These are phyloP conservation scores for Dorcus parallelipipedus DNA, from an alignment of 2,888 invertebrate species.

Conservation along the genomic window DNA sequence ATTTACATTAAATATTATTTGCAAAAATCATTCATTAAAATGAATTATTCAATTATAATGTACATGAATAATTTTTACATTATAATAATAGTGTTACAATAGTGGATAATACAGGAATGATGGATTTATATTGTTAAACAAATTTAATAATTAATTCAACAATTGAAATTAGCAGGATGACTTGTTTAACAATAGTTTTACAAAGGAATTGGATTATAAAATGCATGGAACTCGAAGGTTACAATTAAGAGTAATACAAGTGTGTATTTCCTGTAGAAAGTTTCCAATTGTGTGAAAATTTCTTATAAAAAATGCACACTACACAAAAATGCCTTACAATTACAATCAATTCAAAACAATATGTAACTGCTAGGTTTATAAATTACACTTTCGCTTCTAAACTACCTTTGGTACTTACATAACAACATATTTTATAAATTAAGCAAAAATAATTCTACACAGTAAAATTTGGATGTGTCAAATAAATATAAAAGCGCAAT, in stretches of 20 bases:
- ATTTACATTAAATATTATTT: slow-evolving; percentile 5
- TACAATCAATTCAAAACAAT: background rate
- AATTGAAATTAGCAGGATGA: background rate
- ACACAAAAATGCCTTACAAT: slow-evolving; percentile 5
- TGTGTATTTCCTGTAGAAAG: slow-evolving; percentile 8
- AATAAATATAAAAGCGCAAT: background rate
- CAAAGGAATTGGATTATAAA: slow-evolving; percentile 1
- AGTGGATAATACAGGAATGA: slow-evolving; percentile 6
- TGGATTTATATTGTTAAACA: slow-evolving; percentile 7
- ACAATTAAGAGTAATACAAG: background rate
- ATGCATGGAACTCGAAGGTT: background rate
- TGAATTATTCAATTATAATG: background rate
- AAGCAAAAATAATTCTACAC: background rate
- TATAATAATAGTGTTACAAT: slow-evolving; percentile 13
- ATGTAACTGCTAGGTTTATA: too few relatives aligned
- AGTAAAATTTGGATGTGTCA: background rate
- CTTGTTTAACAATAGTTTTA: slow-evolving; percentile 12
- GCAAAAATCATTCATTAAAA: slow-evolving; percentile 13
- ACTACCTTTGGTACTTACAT: too few relatives aligned
- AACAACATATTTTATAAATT: background rate
- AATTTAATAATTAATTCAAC: background rate
- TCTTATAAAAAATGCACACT: slow-evolving; percentile 12
- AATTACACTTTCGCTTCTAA: too few relatives aligned
- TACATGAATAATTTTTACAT: slow-evolving; percentile 13
- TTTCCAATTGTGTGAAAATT: background rate